Base-by-base conservation (phyloP, 2,113 vertebrate species). In the Hassar affinis region DNA sequence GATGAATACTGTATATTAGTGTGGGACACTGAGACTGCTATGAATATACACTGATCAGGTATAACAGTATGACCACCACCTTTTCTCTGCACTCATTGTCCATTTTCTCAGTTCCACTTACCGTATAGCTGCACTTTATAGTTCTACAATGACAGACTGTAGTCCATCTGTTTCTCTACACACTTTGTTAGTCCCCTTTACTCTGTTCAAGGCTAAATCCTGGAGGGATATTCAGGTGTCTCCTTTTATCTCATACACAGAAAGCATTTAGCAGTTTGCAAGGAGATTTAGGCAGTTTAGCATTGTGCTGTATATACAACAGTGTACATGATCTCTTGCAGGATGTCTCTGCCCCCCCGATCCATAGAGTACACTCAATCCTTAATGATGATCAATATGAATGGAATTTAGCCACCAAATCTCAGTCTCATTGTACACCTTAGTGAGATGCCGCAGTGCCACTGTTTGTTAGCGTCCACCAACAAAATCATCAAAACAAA, bases 201-300 rank as follows among this genome's bases (percentile, higher is more conserved):
- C 38, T 6, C 38, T 42, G 38, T 42, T 64, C 38, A 47, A 15
- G 45, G 47, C n/a, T 78, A 57, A 56, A 78, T 38, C n/a, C 52
- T 25, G 33, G 10, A 38, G 20, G 22, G 6, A 38, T 25, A 78
- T 78, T 33, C 51, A 59, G 42, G 59, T 68, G 17, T 38, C 20
- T n/a, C 30, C 15, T 64, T 68, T 49, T 68, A 30, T 80, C 62
- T 80, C 47, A n/a, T 22, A 68, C 20, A 69, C 66, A 45, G 20
- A 45, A 69, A 45, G 35, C 20, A 42, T 7, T 25, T 20, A 35
- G 62, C 62, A 38, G 35, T 35, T 15, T 66, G 17, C 33, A 2
- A 66, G 20, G 38, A 20, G 38, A 69, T 45, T 42, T 45, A 10
- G 66, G 35, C 20, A 45, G 45, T 25, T 25, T 20, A 45, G 66